These are phyloP conservation scores for Ascidia mentula DNA, from an alignment of 23 tunicate genomes.

Conservation along the genomic window DNA sequence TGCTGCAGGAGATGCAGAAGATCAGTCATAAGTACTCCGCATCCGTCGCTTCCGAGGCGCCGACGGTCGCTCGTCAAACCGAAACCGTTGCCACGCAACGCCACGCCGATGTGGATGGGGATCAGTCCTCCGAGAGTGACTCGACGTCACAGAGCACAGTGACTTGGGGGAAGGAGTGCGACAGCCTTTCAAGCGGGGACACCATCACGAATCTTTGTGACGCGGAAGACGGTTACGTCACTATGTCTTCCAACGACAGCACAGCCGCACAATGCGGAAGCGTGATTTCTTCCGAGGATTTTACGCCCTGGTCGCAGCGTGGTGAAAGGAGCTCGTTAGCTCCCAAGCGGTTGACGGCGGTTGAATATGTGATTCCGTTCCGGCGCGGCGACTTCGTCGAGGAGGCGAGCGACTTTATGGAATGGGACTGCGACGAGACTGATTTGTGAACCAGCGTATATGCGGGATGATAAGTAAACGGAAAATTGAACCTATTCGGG, in stretches of 20 bases:
- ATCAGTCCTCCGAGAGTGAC: background rate
- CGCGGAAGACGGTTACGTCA: slow-evolving; percentile 34
- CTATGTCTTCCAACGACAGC: slow-evolving; percentile 45
- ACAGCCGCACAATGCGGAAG: slow-evolving; percentile 34
- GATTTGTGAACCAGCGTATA: slow-evolving; percentile 25
- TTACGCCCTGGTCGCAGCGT: background rate
- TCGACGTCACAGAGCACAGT: slow-evolving; percentile 11
- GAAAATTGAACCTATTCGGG: no score
- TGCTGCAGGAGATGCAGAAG: slow-evolving; percentile 53
- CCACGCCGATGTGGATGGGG: no score
- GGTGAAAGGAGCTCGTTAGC: background rate
- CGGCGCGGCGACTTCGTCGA: slow-evolving; percentile 4
- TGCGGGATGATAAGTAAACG: no score
- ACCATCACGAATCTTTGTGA: slow-evolving; percentile 29
- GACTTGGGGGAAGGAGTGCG: slow-evolving; percentile 4
- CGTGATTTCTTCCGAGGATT: background rate
- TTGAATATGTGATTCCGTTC: slow-evolving; percentile 27
- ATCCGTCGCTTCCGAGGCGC: slow-evolving; percentile 4
- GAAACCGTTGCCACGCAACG: no score
- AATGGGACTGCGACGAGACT: slow-evolving; percentile 82
- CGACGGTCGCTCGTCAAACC: background rate
- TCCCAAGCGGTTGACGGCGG: background rate
- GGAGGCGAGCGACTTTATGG: slow-evolving; percentile 50
- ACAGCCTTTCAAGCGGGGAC: slow-evolving; percentile 23
- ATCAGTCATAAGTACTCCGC: slow-evolving; percentile 39